Percentiles rank a stretch among this genome's conserved stretches.
phyloP scores from a whole-genome alignment of 2,113 vertebrate species.

The Callocephalon fimbriatum region DNA sequence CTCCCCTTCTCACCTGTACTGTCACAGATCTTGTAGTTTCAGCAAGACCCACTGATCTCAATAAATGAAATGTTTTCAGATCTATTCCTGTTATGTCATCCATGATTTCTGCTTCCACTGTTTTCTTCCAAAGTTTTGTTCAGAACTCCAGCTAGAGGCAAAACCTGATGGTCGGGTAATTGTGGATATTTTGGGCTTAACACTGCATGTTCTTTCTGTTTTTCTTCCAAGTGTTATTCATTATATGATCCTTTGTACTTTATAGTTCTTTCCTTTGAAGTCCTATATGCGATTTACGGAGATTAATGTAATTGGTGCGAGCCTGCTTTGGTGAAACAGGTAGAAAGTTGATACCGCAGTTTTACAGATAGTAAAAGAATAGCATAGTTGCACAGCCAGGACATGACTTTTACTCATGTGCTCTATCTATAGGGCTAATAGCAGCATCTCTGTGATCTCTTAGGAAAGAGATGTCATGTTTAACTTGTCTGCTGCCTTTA shows the following conservation, averaged over 20 bases:
- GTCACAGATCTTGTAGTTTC: background rate
- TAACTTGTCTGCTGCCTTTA: background rate
- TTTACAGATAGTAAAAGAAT: background rate
- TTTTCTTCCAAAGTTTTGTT: background rate
- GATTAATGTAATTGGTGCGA: background rate
- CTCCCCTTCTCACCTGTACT: background rate
- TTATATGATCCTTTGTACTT: constrained; percentile 1
- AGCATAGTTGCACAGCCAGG: background rate
- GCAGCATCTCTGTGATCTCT: background rate
- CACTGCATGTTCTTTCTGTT: background rate
- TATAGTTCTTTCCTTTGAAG: background rate
- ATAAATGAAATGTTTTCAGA: background rate
- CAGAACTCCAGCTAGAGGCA: background rate
- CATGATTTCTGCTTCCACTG: background rate
- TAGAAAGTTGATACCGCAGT: background rate
- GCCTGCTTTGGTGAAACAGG: background rate
- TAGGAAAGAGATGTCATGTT: background rate
- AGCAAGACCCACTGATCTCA: background rate
- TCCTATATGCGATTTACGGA: background rate
- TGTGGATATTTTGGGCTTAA: background rate
- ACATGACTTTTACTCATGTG: background rate
- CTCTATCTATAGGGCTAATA: background rate
- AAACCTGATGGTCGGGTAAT: background rate
- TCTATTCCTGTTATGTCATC: background rate
- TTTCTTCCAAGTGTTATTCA: background rate